phyloP scores from a whole-genome alignment of 2,888 invertebrate genomes.

The Ormia ochracea region DNA sequence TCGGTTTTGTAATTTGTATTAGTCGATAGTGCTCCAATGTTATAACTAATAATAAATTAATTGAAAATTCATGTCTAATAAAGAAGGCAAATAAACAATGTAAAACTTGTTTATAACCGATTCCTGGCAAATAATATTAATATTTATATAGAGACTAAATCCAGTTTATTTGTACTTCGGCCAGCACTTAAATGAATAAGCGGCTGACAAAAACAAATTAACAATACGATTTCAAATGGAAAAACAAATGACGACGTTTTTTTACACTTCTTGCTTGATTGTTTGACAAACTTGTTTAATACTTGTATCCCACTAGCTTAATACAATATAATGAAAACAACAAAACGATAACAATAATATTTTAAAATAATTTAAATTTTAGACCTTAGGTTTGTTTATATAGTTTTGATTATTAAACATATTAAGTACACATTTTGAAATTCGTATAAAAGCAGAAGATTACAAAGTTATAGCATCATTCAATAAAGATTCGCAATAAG shows the following conservation, averaged over 20 bases:
- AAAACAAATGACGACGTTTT: slow-evolving; percentile 1
- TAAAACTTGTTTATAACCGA: neutral
- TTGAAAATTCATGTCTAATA: slow-evolving; percentile 11
- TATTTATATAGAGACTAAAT: neutral
- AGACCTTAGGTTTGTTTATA: neutral
- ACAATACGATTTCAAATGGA: neutral
- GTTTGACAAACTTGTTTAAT: neutral
- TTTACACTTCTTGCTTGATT: slow-evolving; percentile 5
- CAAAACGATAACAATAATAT: neutral
- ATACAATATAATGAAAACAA: neutral
- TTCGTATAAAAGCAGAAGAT: slow-evolving; percentile 35
- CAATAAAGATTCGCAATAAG: slow-evolving; percentile 26
- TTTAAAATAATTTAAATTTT: slow-evolving; percentile 4
- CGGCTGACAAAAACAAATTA: neutral
- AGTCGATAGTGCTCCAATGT: neutral
- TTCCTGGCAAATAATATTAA: neutral
- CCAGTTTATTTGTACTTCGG: slow-evolving; percentile 2
- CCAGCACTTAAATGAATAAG: too few relatives aligned
- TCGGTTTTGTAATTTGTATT: neutral
- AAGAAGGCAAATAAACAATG: neutral
- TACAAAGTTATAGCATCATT: slow-evolving; percentile 37
- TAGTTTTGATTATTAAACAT: neutral
- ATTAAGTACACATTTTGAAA: neutral
- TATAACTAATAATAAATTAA: neutral
- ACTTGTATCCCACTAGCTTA: neutral